Evolutionary conservation across 92 coral and sea anemone species (phyloP).

Genomic region (Anthopleura xanthogrammica): DNA sequence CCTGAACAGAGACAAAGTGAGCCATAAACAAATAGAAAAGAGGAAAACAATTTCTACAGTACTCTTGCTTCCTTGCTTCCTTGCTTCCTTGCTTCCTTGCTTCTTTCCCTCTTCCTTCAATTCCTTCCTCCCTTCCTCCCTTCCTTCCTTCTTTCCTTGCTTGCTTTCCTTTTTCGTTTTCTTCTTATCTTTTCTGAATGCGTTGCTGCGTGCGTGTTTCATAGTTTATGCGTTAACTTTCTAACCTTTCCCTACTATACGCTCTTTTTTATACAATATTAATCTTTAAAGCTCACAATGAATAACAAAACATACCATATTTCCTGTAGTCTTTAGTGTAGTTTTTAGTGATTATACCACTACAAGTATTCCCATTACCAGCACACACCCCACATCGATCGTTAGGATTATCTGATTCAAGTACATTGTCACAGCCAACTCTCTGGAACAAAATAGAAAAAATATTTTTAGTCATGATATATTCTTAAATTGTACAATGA

Average conservation of each 20-base stretch:
- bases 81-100: too few species aligned
- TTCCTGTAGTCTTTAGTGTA: slow-evolving; percentile 55
- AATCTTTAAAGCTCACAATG: too few species aligned
- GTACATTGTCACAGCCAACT: slow-evolving; percentile 70
- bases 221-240: too few species aligned
- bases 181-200: too few species aligned
- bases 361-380: slow-evolving; percentile 73
- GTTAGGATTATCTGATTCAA: slow-evolving; percentile 37
- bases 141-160: too few species aligned
- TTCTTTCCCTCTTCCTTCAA: neutral
- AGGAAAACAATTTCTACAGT: neutral
- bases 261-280: too few species aligned
- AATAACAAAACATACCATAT: slow-evolving; percentile 39
- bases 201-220: too few species aligned
- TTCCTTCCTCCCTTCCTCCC: neutral
- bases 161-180: too few species aligned
- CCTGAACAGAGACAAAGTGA: slow-evolving; percentile 22
- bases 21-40: neutral
- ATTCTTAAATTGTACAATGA: neutral
- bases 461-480: too few species aligned
- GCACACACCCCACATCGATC: slow-evolving; percentile 83
- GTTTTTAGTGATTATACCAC: slow-evolving; percentile 5
- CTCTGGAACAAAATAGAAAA: slow-evolving; percentile 33
- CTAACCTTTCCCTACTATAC: too few species aligned
- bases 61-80: too few species aligned